Evolutionary conservation across 1,140 invertebrate genomes (phyloP).

Genomic region (Leucophenga varia): DNA sequence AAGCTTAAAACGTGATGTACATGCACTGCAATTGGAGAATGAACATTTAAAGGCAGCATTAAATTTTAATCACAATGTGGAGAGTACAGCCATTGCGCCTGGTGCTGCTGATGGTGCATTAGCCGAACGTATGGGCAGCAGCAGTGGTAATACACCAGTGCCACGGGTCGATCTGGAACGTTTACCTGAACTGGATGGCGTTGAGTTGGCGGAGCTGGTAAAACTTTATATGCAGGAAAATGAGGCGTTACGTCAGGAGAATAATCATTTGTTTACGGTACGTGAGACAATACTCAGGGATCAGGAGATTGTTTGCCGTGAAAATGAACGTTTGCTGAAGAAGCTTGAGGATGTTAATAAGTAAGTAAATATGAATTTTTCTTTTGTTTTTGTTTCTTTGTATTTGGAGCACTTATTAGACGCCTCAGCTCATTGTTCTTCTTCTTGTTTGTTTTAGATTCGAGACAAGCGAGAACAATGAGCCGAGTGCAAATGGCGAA

Average conservation of each 20-base stretch:
- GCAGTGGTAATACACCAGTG: constrained; percentile 39
- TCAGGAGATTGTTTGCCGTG: constrained; percentile 84
- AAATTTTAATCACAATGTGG: constrained; percentile 62
- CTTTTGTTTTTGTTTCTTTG: constrained; percentile 11
- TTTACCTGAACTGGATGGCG: constrained; percentile 69
- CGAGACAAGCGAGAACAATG: constrained; percentile 43
- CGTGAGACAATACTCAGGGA: constrained; percentile 81
- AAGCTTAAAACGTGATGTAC: constrained; percentile 84
- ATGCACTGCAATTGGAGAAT: constrained; percentile 87
- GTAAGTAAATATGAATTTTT: constrained; percentile 60
- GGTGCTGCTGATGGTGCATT: constrained; percentile 16
- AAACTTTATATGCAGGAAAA: constrained; percentile 84
- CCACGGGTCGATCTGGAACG: constrained; percentile 70
- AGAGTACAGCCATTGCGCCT: constrained; percentile 21
- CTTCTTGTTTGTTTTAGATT: constrained; percentile 51
- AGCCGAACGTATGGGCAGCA: constrained; percentile 29
- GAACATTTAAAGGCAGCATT: constrained; percentile 79
- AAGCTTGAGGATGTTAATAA: constrained; percentile 85
- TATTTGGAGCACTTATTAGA: constrained; percentile 15
- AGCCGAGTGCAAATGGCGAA: too few relatives aligned
- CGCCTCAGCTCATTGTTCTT: constrained; percentile 45
- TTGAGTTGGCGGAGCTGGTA: constrained; percentile 72
- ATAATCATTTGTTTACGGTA: constrained; percentile 78
- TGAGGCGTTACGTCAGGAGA: constrained; percentile 80
- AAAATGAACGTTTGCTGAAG: constrained; percentile 84